These are phyloP conservation scores for Leucoptera coffeella DNA, from an alignment of 2,888 invertebrate genomes.

Conservation along the genomic window DNA sequence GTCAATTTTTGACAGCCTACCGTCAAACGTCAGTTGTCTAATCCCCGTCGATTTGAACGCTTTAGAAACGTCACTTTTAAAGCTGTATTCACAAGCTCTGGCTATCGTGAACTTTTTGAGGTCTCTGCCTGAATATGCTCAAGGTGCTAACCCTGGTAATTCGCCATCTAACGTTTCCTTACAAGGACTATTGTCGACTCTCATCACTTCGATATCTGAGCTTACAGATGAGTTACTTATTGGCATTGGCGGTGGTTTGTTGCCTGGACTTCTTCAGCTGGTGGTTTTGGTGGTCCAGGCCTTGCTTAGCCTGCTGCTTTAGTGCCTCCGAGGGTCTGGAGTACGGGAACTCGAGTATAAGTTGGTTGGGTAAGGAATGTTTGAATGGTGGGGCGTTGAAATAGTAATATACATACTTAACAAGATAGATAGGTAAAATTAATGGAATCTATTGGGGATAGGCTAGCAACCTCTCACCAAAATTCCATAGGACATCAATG, in stretches of 20 bases:
- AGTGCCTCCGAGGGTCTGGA: too few species aligned
- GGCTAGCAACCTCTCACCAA: too few species aligned
- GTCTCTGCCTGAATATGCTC: conserved; percentile 28
- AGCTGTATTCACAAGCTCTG: conserved; percentile 34
- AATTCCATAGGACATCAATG: too few species aligned
- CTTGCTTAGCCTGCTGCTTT: conserved; percentile 21
- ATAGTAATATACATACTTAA: too few species aligned
- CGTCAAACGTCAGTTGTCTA: conserved; percentile 27
- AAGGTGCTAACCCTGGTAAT: conserved; percentile 27
- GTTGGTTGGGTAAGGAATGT: too few species aligned
- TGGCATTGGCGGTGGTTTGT: conserved; percentile 26
- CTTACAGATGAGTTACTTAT: conserved; percentile 26
- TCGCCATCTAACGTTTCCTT: conserved; percentile 17
- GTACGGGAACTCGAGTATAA: too few species aligned
- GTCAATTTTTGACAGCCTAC: conserved; percentile 38
- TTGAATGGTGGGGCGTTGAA: too few species aligned
- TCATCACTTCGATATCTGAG: conserved; percentile 20
- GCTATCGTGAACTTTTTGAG: conserved; percentile 37
- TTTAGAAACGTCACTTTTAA: conserved; percentile 31
- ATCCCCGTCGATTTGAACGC: conserved; percentile 37
- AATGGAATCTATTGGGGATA: too few species aligned
- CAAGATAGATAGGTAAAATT: too few species aligned
- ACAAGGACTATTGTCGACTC: conserved; percentile 21
- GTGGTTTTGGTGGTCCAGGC: conserved; percentile 27
- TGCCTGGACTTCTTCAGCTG: conserved; percentile 29